phyloP scores from a whole-genome alignment of 2,113 vertebrate genomes.

The Macrotus californicus region DNA sequence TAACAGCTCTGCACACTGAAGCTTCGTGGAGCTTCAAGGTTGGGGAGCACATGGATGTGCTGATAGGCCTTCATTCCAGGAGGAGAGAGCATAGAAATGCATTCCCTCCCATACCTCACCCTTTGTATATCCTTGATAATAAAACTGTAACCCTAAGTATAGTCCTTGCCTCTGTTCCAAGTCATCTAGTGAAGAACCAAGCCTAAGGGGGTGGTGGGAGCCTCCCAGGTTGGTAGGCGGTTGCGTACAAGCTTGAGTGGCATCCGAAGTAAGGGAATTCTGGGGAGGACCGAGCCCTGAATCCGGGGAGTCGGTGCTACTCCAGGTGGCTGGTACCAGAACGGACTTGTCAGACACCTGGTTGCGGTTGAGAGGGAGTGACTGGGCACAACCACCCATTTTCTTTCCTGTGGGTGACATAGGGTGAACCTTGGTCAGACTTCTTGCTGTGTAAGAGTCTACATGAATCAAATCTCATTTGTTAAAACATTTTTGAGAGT shows the following conservation, averaged over 20 bases:
- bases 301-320: not conserved
- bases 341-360: not conserved
- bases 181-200: not conserved
- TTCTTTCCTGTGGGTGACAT: not conserved
- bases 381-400: not conserved
- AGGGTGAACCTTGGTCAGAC: not conserved
- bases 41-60: not conserved
- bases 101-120: not conserved
- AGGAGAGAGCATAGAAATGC: not conserved
- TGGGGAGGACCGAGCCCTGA: not conserved
- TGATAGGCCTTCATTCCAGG: not conserved
- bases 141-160: too few relatives aligned
- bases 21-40: not conserved
- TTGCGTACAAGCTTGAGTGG: not conserved
- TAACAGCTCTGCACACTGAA: not conserved
- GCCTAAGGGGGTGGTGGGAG: not conserved
- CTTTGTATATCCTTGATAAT: not conserved
- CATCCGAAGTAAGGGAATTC: not conserved
- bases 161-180: not conserved
- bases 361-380: not conserved
- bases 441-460: not conserved
- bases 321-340: not conserved
- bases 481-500: not conserved
- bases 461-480: not conserved
- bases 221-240: not conserved